Base-by-base conservation (phyloP, 64 coral and sea anemone species). In the Cladopsammia gracilis region DNA sequence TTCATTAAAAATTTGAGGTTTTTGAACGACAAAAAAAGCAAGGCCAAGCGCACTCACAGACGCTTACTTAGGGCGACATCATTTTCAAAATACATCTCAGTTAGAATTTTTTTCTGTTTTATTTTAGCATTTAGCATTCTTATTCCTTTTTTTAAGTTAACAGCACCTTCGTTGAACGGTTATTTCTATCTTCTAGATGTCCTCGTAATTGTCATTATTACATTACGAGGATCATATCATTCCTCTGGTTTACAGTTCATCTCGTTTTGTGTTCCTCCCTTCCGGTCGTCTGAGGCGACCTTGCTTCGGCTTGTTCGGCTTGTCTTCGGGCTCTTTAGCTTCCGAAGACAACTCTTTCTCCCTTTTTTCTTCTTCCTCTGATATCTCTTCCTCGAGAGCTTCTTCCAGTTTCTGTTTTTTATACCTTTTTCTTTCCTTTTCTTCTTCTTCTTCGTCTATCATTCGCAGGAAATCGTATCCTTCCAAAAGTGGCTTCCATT, bases 401-500 rank as follows among this genome's bases (percentile, higher is more conserved):
- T 54, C 14, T 25, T 93, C 64, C 12, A 76, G 5, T 54, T 77
- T 65, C 23, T 78, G 5, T 59, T 14, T 48, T 51, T 84, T 84
- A 10, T 67, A 5, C 19, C 62, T 65, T 24, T 87, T 78, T n/a
- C 59, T 78, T 48, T 87, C 73, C 43, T 87, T 93, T 18, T 56
- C 10, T 57, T 86, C 79, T 14, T 87, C 70, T 23, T 93, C 83
- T 45, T 93, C 82, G 2, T 93, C 91, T 56, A 93, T 64, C 34
- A 93, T 52, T 23, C 34, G 1, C 18, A 93, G 60, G 24, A 86
- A 93, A 19, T 93, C 91, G 56, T 93, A 93, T 3, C 91, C 91
- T n/a, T 93, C 91, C 72, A 87, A 75, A 19, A 75, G 60, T 3
- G 91, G 91, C 18, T 78, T 79, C 91, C 91, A 93, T 26, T 86